Evolutionary conservation across 2,888 invertebrate genomes (phyloP).

Genomic region (Hypselothyrea guttata): DNA sequence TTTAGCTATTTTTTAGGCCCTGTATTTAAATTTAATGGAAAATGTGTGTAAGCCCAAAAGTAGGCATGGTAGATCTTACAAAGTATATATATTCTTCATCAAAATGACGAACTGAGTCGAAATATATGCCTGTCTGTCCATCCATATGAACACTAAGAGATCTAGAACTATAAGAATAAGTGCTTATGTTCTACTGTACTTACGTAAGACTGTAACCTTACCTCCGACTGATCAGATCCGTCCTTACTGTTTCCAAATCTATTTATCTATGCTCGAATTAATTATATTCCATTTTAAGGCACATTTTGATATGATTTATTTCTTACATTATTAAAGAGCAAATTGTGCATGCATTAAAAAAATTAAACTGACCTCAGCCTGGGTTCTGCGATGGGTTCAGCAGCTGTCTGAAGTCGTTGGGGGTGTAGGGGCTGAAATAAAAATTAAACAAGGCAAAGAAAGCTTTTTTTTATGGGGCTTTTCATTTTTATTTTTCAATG

Average conservation of each 20-base stretch:
- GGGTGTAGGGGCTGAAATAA: conserved; percentile 12
- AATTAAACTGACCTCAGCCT: conserved; percentile 28
- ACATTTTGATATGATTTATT: neutral
- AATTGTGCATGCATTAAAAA: conserved; percentile 35
- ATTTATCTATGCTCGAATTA: neutral
- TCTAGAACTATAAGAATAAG: no score
- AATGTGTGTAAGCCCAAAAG: no score
- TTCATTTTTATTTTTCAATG: conserved; percentile 17
- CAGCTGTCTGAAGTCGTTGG: neutral
- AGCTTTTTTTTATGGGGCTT: conserved; percentile 20
- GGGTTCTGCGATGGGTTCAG: neutral
- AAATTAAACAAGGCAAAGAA: conserved; percentile 46
- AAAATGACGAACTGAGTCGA: no score
- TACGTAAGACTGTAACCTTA: no score
- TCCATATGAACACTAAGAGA: no score
- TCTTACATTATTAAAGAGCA: neutral
- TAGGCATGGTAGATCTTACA: no score
- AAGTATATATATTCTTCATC: no score
- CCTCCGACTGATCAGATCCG: no score
- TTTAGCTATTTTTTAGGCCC: no score
- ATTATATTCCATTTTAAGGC: neutral
- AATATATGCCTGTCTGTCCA: no score
- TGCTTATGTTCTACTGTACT: no score
- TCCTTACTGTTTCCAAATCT: neutral
- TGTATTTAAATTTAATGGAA: no score